phyloP scores from a whole-genome alignment of 2,113 vertebrate species.

The Micronycteris hirsuta region DNA sequence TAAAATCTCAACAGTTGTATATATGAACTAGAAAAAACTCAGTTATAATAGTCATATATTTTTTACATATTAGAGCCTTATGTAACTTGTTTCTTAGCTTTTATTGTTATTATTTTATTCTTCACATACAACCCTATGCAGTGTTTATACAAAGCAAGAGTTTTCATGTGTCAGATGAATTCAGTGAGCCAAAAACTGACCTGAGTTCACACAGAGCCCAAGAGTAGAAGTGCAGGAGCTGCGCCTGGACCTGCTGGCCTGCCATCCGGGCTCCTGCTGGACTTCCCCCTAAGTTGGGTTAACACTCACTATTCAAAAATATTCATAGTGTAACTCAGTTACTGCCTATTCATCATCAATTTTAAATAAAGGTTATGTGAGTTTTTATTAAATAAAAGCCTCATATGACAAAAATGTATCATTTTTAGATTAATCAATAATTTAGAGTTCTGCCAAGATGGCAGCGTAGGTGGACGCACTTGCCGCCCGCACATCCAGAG shows the following conservation, averaged over 20 bases:
- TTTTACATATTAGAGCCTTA: too few relatives aligned
- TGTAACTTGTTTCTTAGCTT: not conserved
- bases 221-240: not conserved
- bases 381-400: not conserved
- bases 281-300: not conserved
- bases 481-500: too few relatives aligned
- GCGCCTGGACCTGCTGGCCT: not conserved
- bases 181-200: not conserved
- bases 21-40: not conserved
- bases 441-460: too few relatives aligned
- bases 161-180: not conserved
- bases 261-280: not conserved
- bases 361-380: not conserved
- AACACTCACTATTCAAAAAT: not conserved
- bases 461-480: too few relatives aligned
- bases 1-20: not conserved
- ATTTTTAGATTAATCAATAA: not conserved
- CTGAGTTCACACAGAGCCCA: not conserved
- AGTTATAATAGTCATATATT: not conserved
- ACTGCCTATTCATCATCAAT: not conserved
- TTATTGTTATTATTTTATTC: not conserved
- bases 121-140: not conserved
- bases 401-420: not conserved
- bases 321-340: not conserved
- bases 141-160: not conserved